Conservation (phyloP, 2,888 invertebrate genomes). For the Fabriciana adippe region DNA sequence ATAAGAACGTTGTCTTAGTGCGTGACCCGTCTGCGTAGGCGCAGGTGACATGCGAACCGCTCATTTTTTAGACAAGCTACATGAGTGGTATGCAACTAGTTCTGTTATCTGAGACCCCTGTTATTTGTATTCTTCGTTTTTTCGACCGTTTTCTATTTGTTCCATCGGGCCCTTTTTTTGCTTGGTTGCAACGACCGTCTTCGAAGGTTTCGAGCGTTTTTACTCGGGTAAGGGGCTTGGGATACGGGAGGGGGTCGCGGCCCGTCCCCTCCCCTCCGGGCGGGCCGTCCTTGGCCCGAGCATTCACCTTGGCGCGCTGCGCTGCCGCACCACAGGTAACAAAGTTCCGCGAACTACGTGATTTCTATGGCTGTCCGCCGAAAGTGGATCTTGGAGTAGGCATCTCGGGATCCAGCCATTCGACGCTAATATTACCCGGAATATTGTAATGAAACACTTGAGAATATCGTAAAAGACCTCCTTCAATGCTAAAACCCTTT, state of each 20-base stretch:
- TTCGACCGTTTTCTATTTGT: conserved; percentile 79
- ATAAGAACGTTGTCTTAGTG: conserved; percentile 58
- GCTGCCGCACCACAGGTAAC: conserved; percentile 80
- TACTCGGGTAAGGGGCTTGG: conserved; percentile 60
- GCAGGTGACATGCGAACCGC: conserved; percentile 76
- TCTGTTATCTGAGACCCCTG: conserved; percentile 72
- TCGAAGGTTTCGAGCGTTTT: conserved; percentile 75
- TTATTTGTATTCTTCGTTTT: conserved; percentile 69
- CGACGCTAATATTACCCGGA: conserved; percentile 67
- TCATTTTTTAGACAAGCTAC: conserved; percentile 59
- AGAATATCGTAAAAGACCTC: conserved; percentile 48
- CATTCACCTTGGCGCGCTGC: conserved; percentile 81
- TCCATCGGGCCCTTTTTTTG: conserved; percentile 78
- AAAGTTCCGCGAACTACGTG: conserved; percentile 81
- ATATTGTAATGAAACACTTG: conserved; percentile 68
- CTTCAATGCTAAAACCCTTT: conserved; percentile 41
- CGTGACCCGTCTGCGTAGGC: conserved; percentile 72
- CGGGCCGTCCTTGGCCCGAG: conserved; percentile 80
- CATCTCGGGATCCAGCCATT: conserved; percentile 58
- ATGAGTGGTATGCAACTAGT: conserved; percentile 60
- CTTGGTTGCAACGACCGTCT: conserved; percentile 69
- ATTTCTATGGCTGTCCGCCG: conserved; percentile 77
- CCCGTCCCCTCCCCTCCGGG: conserved; percentile 70
- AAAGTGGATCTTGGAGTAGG: conserved; percentile 68
- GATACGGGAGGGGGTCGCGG: conserved; percentile 49